Conservation (phyloP, 1,140 invertebrate genomes). For the Leptinotarsa defecta region DNA sequence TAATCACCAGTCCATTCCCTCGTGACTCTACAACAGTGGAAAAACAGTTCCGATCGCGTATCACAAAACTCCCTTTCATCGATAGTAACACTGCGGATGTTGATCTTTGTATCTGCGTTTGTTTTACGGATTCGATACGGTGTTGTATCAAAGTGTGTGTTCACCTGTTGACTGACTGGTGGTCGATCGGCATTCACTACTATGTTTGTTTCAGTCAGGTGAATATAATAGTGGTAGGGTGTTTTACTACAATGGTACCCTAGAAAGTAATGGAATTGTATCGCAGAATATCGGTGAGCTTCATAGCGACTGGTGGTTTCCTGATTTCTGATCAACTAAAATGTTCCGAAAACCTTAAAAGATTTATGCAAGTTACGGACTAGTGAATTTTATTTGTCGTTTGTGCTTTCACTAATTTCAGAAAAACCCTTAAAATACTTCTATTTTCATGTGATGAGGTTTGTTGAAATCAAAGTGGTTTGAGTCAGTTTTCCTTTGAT, state of each 20-base stretch:
- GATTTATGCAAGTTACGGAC: no score
- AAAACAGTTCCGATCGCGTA: not conserved
- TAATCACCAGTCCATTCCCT: not conserved
- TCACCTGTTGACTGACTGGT: conserved; percentile 2
- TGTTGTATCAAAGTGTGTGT: not conserved
- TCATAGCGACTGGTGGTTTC: not conserved
- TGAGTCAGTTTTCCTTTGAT: no score
- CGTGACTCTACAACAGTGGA: not conserved
- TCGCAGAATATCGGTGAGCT: not conserved
- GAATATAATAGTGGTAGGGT: conserved; percentile 16
- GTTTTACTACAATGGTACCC: not conserved
- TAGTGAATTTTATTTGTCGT: no score
- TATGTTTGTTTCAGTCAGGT: conserved; percentile 18
- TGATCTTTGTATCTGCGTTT: no score
- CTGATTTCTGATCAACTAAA: no score
- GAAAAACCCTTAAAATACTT: no score
- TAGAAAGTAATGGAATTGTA: not conserved
- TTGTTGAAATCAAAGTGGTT: no score
- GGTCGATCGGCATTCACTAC: not conserved
- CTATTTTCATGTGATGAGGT: no score
- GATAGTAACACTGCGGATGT: not conserved
- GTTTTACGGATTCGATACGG: not conserved
- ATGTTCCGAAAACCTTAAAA: no score
- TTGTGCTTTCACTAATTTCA: no score
- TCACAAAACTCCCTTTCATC: not conserved